These are phyloP conservation scores for Aquatica leii DNA, from an alignment of 2,888 invertebrate species.

Conservation along the genomic window DNA sequence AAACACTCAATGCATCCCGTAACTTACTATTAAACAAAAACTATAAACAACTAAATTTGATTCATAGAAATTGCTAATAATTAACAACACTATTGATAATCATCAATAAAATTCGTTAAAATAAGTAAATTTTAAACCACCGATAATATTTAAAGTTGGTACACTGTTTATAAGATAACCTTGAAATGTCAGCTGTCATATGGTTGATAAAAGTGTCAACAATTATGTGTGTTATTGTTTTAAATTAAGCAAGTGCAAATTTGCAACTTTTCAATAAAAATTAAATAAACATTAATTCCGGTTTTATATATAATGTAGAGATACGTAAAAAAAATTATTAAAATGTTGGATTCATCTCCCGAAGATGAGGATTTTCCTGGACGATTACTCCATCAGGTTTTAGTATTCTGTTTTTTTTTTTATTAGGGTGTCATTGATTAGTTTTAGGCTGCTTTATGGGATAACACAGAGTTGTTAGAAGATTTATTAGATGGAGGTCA, in stretches of 20 bases:
- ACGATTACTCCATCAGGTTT: slow-evolving; percentile 77
- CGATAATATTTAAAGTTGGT: too few relatives aligned
- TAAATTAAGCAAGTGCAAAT: background rate
- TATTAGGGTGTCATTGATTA: background rate
- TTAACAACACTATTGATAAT: too few relatives aligned
- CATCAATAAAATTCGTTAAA: too few relatives aligned
- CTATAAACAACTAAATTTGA: too few relatives aligned
- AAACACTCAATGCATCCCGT: too few relatives aligned
- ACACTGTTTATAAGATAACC: background rate
- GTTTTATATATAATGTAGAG: background rate
- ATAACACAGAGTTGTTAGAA: slow-evolving; percentile 84
- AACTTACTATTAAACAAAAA: too few relatives aligned
- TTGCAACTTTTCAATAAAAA: background rate
- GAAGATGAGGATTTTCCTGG: slow-evolving; percentile 84
- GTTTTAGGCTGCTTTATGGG: slow-evolving; percentile 83
- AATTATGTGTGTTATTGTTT: background rate
- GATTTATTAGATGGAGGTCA: slow-evolving; percentile 79
- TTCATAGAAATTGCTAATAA: too few relatives aligned
- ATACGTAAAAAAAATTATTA: slow-evolving; percentile 9
- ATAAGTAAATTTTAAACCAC: too few relatives aligned
- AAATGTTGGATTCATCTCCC: slow-evolving; percentile 75
- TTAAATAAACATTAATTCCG: background rate
- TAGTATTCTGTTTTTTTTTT: background rate
- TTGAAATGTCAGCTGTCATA: slow-evolving; percentile 1
- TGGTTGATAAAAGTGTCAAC: background rate